Percentiles rank a stretch among this genome's conserved stretches.
Evolutionary conservation across 92 coral and sea anemone genomes (phyloP).

Genomic region (Hydrozoanthus gracilis): DNA sequence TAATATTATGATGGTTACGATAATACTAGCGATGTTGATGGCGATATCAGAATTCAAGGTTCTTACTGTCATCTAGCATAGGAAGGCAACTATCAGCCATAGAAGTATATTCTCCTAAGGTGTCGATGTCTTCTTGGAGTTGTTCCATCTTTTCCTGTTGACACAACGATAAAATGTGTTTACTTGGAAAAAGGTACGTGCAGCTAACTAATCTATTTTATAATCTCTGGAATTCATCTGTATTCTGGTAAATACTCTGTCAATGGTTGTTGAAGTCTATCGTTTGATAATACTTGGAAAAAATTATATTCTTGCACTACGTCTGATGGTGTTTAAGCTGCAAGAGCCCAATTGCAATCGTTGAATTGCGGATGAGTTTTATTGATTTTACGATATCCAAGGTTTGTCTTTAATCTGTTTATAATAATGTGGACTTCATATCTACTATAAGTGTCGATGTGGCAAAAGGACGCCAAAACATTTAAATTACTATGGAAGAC

Average conservation of each 20-base stretch:
- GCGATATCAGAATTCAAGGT: too few species aligned
- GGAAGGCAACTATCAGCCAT: conserved; percentile 76
- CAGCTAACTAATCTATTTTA: too few species aligned
- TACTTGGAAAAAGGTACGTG: not conserved
- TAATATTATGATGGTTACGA: not conserved
- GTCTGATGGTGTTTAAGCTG: too few species aligned
- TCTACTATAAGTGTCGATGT: not conserved
- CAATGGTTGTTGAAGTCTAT: too few species aligned
- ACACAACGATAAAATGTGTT: not conserved
- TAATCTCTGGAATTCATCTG: too few species aligned
- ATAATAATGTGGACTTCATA: not conserved
- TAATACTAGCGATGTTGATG: too few species aligned
- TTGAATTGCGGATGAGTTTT: too few species aligned
- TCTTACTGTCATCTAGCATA: conserved; percentile 72
- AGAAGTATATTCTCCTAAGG: conserved; percentile 61
- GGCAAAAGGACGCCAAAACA: not conserved
- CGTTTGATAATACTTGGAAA: too few species aligned
- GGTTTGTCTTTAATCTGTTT: conserved; percentile 52
- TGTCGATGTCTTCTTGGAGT: conserved; percentile 57
- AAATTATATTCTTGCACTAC: too few species aligned
- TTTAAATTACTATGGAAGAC: not conserved
- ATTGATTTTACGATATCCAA: too few species aligned
- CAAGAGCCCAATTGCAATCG: too few species aligned
- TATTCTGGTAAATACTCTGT: too few species aligned
- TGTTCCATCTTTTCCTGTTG: conserved; percentile 63